Evolutionary conservation across 2,113 vertebrate genomes (phyloP), one percentile per base, ranked within the genome.

Genomic region (Aptenodytes forsteri): DNA sequence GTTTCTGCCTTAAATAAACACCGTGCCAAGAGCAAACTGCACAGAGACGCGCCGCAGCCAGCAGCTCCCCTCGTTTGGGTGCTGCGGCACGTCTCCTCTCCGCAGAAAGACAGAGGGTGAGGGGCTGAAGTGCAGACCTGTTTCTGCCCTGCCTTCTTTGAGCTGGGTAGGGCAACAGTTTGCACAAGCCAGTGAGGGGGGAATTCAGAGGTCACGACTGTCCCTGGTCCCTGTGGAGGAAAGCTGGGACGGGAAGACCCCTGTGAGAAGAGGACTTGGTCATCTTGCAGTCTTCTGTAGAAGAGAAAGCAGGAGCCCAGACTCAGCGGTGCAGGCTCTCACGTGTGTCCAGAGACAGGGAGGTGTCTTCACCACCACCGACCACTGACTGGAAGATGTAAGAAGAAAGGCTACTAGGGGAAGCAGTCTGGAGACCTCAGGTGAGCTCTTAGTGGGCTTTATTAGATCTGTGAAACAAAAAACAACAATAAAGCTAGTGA

Each of bases 331-430:
- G 0, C n/a, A 40, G 36, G 54, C 20, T 93, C 34, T 38, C 6
- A 2, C 0, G 1, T n/a, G 20, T 8, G 19, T 38, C 25, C 32
- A n/a, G 64, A 69, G 21, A 18, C 14, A 16, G 40, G 50, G 49
- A 62, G 27, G 25, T 30, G 42, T 20, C 58, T 49, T 77, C 64
- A n/a, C 40, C 16, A 27, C n/a, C 61, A 46, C 4, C 11, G 2
- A 22, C n/a, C 61, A 46, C 4, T 9, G 2, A 22, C 32, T 3
- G 2, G 38, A 36, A 70, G 26, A 42, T 0, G 0, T 8, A 62
- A 26, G n/a, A 81, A 36, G 25, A 17, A 49, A 69, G 17, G 75
- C 20, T 47, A 7, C 42, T 9, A 26, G 16, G 13, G 17, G 32
- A 32, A 52, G 23, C 47, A 32, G 61, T 7, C 25, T 42, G 50